Percentiles rank a stretch among this genome's conserved stretches.
These are phyloP conservation scores for Aratinga solstitialis DNA, from an alignment of 2,797 vertebrate genomes.

Conservation along the genomic window DNA sequence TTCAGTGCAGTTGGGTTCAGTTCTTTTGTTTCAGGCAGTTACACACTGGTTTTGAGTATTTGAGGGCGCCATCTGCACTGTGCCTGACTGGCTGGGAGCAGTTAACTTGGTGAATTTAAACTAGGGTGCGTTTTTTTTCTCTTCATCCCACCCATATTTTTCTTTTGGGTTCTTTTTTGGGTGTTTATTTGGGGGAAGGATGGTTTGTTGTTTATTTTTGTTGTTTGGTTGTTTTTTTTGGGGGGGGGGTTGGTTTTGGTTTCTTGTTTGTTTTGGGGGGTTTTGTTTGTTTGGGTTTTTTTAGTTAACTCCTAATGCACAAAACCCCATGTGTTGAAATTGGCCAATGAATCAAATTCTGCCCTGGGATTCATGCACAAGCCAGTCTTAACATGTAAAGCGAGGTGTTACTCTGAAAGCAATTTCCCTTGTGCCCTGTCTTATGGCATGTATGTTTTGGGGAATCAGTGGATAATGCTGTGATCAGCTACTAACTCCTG, in stretches of 20 bases:
- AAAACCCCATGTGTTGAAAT: neutral
- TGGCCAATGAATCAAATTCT: neutral
- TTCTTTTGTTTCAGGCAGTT: neutral
- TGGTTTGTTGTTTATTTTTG: neutral
- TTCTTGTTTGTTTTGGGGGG: neutral
- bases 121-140: fast-evolving
- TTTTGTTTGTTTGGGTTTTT: neutral
- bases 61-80: neutral
- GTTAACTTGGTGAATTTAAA: neutral
- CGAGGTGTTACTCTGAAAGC: neutral
- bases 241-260: neutral
- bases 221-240: too few species aligned
- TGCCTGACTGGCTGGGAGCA: neutral
- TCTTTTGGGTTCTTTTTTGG: too few species aligned
- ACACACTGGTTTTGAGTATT: neutral
- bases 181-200: neutral
- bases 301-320: neutral
- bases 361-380: neutral
- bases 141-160: neutral
- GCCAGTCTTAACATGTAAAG: neutral
- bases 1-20: neutral
- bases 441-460: neutral
- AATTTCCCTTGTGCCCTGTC: neutral
- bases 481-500: neutral
- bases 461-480: neutral